Evolutionary conservation across 1,140 invertebrate genomes (phyloP).

Genomic region (Pissodes strobi): DNA sequence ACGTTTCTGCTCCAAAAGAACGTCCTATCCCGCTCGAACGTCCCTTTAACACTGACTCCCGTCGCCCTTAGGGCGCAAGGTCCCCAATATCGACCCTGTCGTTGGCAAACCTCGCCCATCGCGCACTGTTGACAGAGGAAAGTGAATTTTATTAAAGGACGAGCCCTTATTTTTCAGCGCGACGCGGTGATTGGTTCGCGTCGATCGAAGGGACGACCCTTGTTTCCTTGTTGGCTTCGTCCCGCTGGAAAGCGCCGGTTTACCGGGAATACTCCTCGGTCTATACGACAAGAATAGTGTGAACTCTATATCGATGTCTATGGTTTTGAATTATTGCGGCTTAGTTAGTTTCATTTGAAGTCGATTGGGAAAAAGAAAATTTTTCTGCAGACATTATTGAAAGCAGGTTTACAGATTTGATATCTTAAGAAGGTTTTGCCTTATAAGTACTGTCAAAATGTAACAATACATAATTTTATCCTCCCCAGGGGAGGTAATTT

Average conservation of each 20-base stretch:
- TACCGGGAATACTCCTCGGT: no score
- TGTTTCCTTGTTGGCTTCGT: slow-evolving; percentile 22
- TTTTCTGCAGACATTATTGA: no score
- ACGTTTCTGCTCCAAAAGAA: no score
- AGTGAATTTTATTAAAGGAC: slow-evolving; percentile 46
- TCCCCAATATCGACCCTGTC: slow-evolving; percentile 58
- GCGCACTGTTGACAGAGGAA: slow-evolving; percentile 37
- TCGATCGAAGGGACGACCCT: slow-evolving; percentile 32
- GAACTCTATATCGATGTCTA: no score
- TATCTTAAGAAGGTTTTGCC: no score
- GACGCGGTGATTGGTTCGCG: slow-evolving; percentile 35
- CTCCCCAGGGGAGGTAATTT: no score
- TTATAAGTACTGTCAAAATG: no score
- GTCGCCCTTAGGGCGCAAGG: slow-evolving; percentile 46
- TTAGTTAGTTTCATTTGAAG: background rate
- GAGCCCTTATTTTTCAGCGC: slow-evolving; percentile 39
- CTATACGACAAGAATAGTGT: no score
- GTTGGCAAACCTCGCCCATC: slow-evolving; percentile 45
- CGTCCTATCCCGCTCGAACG: background rate
- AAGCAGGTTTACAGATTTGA: no score
- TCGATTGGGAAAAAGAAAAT: no score
- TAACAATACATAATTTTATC: no score
- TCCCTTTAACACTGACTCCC: slow-evolving; percentile 30
- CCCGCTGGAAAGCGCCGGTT: no score
- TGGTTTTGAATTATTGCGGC: slow-evolving; percentile 2